These are phyloP conservation scores for Thalassaphorura encarpata DNA, from an alignment of 1,140 invertebrate species.

Conservation along the genomic window DNA sequence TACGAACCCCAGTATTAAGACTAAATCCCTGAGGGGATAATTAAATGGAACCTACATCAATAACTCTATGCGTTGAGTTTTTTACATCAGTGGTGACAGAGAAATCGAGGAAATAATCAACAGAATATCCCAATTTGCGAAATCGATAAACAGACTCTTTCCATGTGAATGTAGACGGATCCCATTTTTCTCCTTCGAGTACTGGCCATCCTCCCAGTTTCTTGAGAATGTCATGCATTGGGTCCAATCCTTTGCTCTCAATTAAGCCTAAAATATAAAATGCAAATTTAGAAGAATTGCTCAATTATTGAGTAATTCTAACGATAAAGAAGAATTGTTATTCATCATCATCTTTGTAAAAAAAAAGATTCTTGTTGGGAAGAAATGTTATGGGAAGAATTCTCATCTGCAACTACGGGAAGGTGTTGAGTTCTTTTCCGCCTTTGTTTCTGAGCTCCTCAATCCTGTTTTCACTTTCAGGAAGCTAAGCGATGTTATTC, in stretches of 20 bases:
- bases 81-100: constrained; percentile 82
- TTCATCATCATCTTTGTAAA: too few relatives aligned
- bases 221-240: constrained; percentile 56
- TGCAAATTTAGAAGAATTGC: too few relatives aligned
- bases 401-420: too few relatives aligned
- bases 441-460: too few relatives aligned
- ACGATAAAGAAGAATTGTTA: too few relatives aligned
- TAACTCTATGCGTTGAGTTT: constrained; percentile 71
- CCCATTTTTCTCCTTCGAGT: constrained; percentile 64
- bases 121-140: constrained; percentile 64
- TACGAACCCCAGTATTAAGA: constrained; percentile 18
- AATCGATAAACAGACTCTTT: constrained; percentile 70
- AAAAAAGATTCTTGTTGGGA: too few relatives aligned
- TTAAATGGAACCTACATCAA: constrained; percentile 57
- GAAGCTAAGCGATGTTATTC: too few relatives aligned
- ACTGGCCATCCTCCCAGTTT: constrained; percentile 85
- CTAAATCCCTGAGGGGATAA: too few relatives aligned
- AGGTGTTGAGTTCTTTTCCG: too few relatives aligned
- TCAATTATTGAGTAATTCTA: too few relatives aligned
- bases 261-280: constrained; percentile 48
- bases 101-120: constrained; percentile 87
- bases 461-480: too few relatives aligned
- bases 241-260: constrained; percentile 57
- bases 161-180: constrained; percentile 62
- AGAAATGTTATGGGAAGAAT: too few relatives aligned